Percentiles rank a stretch among this genome's conserved stretches.
These are phyloP conservation scores for Loxodonta africana DNA, from an alignment of 2,113 vertebrate species.

Conservation along the genomic window DNA sequence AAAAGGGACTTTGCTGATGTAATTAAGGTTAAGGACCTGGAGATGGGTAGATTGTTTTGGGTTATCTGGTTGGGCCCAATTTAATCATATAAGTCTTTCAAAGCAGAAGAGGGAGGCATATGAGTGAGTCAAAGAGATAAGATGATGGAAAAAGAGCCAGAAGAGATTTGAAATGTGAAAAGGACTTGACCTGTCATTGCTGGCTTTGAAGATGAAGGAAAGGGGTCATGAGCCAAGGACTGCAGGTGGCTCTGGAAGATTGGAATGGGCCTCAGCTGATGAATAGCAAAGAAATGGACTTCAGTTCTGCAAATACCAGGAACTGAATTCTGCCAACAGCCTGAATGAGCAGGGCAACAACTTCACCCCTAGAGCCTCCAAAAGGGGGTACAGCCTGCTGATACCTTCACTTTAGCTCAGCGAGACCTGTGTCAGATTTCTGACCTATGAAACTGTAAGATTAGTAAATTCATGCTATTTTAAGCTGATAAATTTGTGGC, in stretches of 20 bases:
- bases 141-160: neutral
- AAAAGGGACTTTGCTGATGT: neutral
- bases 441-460: neutral
- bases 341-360: neutral
- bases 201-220: neutral
- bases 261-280: neutral
- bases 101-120: neutral
- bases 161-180: neutral
- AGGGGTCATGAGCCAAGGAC: neutral
- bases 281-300: neutral
- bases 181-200: neutral
- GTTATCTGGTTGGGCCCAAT: neutral
- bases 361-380: neutral
- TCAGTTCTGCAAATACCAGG: neutral
- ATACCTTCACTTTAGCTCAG: neutral
- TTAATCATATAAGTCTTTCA: neutral
- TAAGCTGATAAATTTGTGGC: neutral
- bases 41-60: neutral
- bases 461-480: slow-evolving; percentile 43
- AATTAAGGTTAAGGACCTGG: neutral
- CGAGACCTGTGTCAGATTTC: neutral
- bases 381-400: neutral
- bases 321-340: neutral
- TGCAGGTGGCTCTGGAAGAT: neutral
- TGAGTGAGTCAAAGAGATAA: neutral